Percentiles rank a stretch among this genome's conserved stretches.
phyloP scores from a whole-genome alignment of 2,113 vertebrate species.

The Chunga burmeisteri region DNA sequence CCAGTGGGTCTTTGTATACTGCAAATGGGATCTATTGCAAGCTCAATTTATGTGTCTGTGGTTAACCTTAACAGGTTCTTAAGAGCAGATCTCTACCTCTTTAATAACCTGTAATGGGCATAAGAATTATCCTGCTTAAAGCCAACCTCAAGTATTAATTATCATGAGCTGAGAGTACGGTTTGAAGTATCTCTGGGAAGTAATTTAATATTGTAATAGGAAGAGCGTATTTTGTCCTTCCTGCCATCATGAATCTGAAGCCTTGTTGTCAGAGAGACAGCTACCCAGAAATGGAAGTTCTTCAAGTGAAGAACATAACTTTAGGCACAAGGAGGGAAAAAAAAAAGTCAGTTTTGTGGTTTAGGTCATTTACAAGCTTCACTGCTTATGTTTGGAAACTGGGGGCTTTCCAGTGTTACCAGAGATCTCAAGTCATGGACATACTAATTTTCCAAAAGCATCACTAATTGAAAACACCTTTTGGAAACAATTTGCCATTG shows the following conservation, averaged over 20 bases:
- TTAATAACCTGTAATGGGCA: neutral
- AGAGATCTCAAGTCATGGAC: neutral
- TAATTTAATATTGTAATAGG: neutral
- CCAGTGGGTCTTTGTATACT: neutral
- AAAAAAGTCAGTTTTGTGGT: neutral
- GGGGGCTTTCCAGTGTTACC: neutral
- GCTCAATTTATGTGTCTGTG: neutral
- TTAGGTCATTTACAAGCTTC: neutral
- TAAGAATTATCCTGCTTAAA: constrained; percentile 7
- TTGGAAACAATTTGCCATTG: neutral
- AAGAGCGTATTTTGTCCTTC: neutral
- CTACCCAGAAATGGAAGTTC: neutral
- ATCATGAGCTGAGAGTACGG: neutral
- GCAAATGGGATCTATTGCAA: neutral
- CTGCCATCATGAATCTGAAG: neutral
- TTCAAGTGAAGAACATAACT: neutral
- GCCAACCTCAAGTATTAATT: neutral
- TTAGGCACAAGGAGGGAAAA: neutral
- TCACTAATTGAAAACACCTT: constrained; percentile 4
- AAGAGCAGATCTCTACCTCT: neutral
- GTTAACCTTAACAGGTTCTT: neutral
- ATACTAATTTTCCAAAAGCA: neutral
- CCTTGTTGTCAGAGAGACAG: neutral
- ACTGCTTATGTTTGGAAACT: neutral
- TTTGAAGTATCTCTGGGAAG: constrained; percentile 14